phyloP scores from a whole-genome alignment of 1,140 invertebrate genomes.

The Drosophila pseudoananassae region DNA sequence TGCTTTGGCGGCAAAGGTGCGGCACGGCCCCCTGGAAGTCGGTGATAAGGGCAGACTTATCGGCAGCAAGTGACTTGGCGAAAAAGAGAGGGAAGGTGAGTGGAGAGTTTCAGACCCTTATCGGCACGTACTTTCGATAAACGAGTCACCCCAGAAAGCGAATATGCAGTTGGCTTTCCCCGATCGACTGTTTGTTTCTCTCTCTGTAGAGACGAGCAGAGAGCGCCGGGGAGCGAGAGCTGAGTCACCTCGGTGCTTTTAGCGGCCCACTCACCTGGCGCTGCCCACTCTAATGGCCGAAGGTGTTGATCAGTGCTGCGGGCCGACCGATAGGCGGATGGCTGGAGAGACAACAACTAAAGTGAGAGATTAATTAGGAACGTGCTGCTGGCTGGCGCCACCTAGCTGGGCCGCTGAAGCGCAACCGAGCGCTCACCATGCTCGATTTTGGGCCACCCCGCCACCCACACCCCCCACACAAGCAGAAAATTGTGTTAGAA shows the following conservation, averaged over 20 bases:
- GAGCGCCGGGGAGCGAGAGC: slow-evolving; percentile 3
- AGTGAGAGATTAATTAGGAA: slow-evolving; percentile 48
- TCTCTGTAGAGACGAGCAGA: slow-evolving; percentile 1
- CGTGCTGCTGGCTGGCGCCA: slow-evolving; percentile 51
- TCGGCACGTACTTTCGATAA: slow-evolving; percentile 38
- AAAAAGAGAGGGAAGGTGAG: not conserved
- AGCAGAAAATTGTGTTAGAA: slow-evolving; percentile 40
- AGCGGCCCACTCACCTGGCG: slow-evolving; percentile 60
- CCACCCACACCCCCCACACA: slow-evolving; percentile 1
- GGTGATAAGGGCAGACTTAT: slow-evolving; percentile 64
- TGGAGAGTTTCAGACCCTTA: slow-evolving; percentile 51
- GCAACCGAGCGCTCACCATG: slow-evolving; percentile 36
- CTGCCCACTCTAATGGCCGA: slow-evolving; percentile 18
- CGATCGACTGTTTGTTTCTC: slow-evolving; percentile 17
- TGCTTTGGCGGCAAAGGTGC: slow-evolving; percentile 41
- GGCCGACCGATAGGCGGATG: slow-evolving; percentile 9
- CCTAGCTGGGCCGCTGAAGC: slow-evolving; percentile 46
- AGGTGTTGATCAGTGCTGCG: slow-evolving; percentile 44
- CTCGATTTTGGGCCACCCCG: slow-evolving; percentile 12
- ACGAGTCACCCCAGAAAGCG: not conserved
- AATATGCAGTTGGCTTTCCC: slow-evolving; percentile 3
- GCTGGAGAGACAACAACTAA: slow-evolving; percentile 16
- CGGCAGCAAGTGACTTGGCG: slow-evolving; percentile 22
- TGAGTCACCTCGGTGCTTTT: slow-evolving; percentile 63
- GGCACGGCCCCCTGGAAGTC: slow-evolving; percentile 37